Conservation (phyloP, 2,888 invertebrate genomes). For the Epistrophe grossulariae region DNA sequence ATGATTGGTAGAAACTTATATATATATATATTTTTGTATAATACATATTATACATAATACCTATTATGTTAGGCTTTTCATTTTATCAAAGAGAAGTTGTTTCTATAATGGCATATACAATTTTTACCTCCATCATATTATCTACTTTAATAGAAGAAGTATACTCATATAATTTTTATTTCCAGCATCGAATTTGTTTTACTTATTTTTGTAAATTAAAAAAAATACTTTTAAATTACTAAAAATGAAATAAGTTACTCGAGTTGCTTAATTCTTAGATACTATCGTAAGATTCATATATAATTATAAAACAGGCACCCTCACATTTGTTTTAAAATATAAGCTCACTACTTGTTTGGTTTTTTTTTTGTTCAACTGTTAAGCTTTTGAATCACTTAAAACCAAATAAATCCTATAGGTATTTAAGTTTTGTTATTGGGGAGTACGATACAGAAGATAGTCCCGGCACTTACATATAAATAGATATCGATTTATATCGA, state of each 20-base stretch:
- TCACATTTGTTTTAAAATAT: no score
- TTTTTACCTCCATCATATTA: background rate
- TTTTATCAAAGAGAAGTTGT: background rate
- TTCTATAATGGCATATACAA: background rate
- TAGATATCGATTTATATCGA: background rate
- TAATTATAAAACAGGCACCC: no score
- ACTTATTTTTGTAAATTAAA: background rate
- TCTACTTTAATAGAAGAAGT: background rate
- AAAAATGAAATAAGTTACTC: background rate
- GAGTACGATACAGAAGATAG: background rate
- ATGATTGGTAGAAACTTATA: constrained; percentile 18
- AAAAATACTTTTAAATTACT: background rate
- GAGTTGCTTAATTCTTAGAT: no score
- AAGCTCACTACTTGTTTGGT: no score
- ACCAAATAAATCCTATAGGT: no score
- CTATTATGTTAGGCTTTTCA: background rate
- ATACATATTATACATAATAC: background rate
- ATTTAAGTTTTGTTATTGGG: background rate
- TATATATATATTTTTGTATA: background rate
- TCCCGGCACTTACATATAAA: background rate
- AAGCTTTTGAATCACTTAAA: background rate
- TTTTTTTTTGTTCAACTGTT: background rate
- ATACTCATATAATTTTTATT: background rate
- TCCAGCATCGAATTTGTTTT: background rate
- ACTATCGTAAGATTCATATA: no score